Conservation (phyloP, 2,888 invertebrate species). For the Drosophila eohydei region DNA sequence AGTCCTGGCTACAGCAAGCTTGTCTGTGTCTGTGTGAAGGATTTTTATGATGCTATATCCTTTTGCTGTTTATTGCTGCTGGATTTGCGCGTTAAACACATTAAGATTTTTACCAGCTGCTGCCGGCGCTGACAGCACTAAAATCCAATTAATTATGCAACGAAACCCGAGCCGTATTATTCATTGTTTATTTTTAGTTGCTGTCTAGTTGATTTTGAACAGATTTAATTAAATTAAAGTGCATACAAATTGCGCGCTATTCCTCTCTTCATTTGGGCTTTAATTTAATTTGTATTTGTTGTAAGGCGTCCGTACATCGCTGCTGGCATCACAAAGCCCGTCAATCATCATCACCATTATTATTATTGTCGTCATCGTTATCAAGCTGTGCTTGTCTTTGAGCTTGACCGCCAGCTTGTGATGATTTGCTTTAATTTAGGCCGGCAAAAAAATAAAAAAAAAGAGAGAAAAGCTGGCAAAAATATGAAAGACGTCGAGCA, state of each 20-base stretch:
- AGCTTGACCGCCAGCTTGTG: slow-evolving; percentile 53
- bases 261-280: slow-evolving; percentile 14
- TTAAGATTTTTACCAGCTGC: slow-evolving; percentile 22
- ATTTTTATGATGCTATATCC: slow-evolving; percentile 24
- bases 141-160: slow-evolving; percentile 53
- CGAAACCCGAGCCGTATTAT: slow-evolving; percentile 23
- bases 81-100: slow-evolving; percentile 28
- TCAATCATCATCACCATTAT: slow-evolving; percentile 52
- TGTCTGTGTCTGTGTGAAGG: slow-evolving; percentile 1
- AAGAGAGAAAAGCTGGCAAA: slow-evolving; percentile 6
- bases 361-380: slow-evolving; percentile 50
- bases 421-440: slow-evolving; percentile 69
- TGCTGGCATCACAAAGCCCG: slow-evolving; percentile 5
- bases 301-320: slow-evolving; percentile 3
- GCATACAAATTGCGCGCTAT: slow-evolving; percentile 60
- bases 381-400: slow-evolving; percentile 21
- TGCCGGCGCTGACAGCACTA: slow-evolving; percentile 6
- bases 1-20: not conserved
- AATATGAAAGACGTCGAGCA: slow-evolving; percentile 31
- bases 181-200: slow-evolving; percentile 46
- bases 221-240: slow-evolving; percentile 73
- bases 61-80: slow-evolving; percentile 21
- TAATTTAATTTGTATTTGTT: slow-evolving; percentile 77
- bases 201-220: slow-evolving; percentile 27
- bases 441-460: not conserved